phyloP scores from a whole-genome alignment of 2,797 vertebrate genomes.

The Sebastes aleutianus region DNA sequence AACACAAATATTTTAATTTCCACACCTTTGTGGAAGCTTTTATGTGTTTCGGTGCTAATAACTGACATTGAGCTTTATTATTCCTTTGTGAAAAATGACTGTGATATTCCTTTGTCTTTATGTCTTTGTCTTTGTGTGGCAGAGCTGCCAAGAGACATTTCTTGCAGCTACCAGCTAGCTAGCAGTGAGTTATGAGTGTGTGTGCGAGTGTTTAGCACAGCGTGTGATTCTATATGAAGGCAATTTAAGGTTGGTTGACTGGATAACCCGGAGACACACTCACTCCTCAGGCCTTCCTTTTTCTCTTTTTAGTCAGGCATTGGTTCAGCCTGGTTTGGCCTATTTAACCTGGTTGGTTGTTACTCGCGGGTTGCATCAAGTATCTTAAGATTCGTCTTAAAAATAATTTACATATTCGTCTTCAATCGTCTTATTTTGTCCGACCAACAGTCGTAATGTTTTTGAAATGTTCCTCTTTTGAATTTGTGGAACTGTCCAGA shows the following conservation, averaged over 20 bases:
- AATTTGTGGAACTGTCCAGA: no score
- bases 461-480: background rate
- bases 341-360: background rate
- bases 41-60: background rate
- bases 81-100: background rate
- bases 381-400: background rate
- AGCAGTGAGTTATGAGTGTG: background rate
- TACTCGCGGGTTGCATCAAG: background rate
- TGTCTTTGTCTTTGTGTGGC: background rate
- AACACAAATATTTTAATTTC: background rate
- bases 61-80: background rate
- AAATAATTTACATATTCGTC: background rate
- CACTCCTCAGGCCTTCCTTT: background rate
- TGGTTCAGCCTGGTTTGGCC: background rate
- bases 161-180: conserved; percentile 15
- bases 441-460: background rate
- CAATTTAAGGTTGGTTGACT: conserved; percentile 49
- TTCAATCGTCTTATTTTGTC: background rate
- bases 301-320: background rate
- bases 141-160: conserved; percentile 50
- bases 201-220: conserved; percentile 44
- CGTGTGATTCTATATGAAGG: conserved; percentile 68
- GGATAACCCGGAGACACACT: conserved; percentile 2
- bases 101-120: background rate
- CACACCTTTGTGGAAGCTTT: background rate